A percentile compares a stretch with the other conserved stretches of the same genome.
phyloP scores from a whole-genome alignment of 2,888 invertebrate genomes.

The Lepidochitona cinerea region DNA sequence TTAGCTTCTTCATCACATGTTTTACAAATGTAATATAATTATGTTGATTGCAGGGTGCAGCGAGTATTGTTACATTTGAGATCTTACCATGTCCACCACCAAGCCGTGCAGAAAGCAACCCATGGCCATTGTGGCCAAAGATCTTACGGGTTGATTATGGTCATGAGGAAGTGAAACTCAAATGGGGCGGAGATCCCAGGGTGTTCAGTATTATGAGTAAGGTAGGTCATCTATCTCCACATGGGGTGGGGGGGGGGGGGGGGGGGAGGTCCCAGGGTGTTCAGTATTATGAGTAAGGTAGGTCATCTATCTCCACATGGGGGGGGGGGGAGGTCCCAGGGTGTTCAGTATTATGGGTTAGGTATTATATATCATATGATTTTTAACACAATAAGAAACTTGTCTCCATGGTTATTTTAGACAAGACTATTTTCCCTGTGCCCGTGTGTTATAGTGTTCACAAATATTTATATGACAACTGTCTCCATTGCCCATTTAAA shows the following conservation, averaged over 20 bases:
- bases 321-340: constrained; percentile 83
- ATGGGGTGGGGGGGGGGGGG: too few species aligned
- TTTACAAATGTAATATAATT: too few species aligned
- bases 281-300: constrained; percentile 91
- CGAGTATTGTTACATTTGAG: constrained; percentile 94
- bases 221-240: constrained; percentile 71
- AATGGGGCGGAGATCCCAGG: constrained; percentile 82
- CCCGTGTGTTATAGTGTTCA: too few species aligned
- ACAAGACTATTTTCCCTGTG: too few species aligned
- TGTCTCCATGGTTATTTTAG: too few species aligned
- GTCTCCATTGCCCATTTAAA: too few species aligned
- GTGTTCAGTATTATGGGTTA: constrained; percentile 94
- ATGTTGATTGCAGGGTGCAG: constrained; percentile 88
- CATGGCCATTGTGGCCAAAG: constrained; percentile 99
- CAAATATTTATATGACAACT: too few species aligned
- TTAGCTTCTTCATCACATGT: too few species aligned
- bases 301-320: too few species aligned
- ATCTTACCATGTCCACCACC: constrained; percentile 93
- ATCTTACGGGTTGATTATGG: constrained; percentile 98
- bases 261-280: constrained; percentile 87
- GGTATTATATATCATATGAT: constrained; percentile 66
- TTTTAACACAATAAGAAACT: too few species aligned
- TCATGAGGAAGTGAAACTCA: constrained; percentile 94
- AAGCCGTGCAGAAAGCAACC: constrained; percentile 88
- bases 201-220: constrained; percentile 94